Conservation (phyloP, 2,797 vertebrate genomes). For the Threskiornis aethiopicus region DNA sequence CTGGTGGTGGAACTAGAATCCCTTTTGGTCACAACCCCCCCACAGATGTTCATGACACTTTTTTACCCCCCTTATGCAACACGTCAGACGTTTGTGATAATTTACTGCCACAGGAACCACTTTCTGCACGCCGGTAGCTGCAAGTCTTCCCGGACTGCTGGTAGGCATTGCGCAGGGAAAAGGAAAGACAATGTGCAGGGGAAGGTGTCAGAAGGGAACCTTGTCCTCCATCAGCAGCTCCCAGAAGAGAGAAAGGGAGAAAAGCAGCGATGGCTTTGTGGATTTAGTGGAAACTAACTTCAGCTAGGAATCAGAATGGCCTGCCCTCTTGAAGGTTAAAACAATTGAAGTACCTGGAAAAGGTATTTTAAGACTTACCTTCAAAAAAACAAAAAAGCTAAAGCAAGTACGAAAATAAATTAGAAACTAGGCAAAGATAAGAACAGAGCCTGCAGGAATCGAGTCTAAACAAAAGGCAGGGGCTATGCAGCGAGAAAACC, state of each 20-base stretch:
- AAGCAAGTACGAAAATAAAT: background rate
- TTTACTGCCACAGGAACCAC: constrained; percentile 6
- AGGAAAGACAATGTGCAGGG: background rate
- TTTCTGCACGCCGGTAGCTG: background rate
- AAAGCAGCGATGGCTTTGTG: background rate
- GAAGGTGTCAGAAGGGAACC: background rate
- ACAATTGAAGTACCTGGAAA: background rate
- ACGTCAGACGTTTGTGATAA: background rate
- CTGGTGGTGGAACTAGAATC: background rate
- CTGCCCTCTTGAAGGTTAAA: background rate
- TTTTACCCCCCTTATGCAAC: background rate
- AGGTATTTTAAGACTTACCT: background rate
- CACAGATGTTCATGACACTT: background rate
- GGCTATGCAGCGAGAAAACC: background rate
- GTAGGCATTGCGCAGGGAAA: background rate
- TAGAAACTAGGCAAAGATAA: background rate
- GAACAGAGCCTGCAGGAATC: background rate
- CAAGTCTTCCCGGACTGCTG: background rate
- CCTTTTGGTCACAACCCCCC: background rate
- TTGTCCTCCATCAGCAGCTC: background rate
- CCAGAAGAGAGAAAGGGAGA: background rate
- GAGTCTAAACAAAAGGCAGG: constrained; percentile 12
- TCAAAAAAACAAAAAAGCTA: background rate
- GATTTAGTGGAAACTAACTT: background rate
- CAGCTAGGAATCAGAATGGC: background rate